These are phyloP conservation scores for Clunio marinus DNA, from an alignment of 2,888 invertebrate genomes.

Conservation along the genomic window DNA sequence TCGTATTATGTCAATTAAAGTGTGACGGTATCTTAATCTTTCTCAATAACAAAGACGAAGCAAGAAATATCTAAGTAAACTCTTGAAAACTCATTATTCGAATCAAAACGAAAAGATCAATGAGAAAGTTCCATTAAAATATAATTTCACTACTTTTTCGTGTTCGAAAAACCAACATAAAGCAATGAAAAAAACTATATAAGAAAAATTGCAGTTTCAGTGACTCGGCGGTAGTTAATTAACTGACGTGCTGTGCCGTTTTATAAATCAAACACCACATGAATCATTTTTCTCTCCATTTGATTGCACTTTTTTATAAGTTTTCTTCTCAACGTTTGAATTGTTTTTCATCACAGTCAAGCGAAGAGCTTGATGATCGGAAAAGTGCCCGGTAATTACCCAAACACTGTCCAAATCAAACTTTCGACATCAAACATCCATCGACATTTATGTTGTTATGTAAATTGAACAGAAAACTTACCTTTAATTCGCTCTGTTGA, in stretches of 20 bases:
- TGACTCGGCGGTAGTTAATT: background rate
- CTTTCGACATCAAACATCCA: background rate
- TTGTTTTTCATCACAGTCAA: background rate
- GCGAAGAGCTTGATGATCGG: background rate
- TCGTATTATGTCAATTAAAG: background rate
- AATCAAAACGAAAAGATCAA: background rate
- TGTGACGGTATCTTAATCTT: background rate
- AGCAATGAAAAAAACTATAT: background rate
- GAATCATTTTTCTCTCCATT: background rate
- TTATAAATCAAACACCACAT: background rate
- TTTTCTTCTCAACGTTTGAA: no score
- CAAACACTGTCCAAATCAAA: background rate
- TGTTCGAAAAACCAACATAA: background rate
- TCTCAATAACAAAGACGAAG: no score
- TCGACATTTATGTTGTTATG: background rate
- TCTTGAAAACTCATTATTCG: background rate
- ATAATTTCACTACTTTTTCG: background rate
- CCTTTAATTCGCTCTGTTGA: slow-evolving; percentile 6
- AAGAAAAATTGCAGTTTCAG: background rate
- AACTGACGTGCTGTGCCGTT: background rate
- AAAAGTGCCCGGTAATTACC: background rate
- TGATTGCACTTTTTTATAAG: no score
- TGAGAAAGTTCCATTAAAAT: background rate
- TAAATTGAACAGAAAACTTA: background rate
- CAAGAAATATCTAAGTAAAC: no score